A percentile compares a stretch with the other conserved stretches of the same genome.
Evolutionary conservation across 2,888 invertebrate species (phyloP).

Genomic region (Lottia gigantea): DNA sequence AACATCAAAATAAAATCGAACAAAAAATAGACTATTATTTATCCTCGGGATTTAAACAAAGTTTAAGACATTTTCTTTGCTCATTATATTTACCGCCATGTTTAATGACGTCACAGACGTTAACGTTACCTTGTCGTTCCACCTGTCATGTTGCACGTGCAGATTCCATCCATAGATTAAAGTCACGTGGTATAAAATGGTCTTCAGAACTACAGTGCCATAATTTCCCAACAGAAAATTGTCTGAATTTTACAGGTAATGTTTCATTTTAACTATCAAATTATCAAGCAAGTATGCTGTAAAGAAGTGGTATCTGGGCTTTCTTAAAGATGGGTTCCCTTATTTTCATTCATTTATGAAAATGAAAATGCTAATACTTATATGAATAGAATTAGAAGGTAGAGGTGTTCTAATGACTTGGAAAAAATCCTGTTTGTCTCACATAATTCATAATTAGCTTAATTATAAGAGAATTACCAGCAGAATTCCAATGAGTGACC

Average conservation of each 20-base stretch:
- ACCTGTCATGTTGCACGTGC: not conserved
- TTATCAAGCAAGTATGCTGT: too few relatives aligned
- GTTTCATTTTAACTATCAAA: too few relatives aligned
- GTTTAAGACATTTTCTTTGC: not conserved
- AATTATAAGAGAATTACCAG: too few relatives aligned
- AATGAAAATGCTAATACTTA: too few relatives aligned
- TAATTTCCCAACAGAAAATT: slow-evolving; percentile 20
- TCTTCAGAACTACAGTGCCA: slow-evolving; percentile 16
- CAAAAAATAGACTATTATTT: not conserved
- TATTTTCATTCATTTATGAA: too few relatives aligned
- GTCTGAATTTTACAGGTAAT: slow-evolving; percentile 14
- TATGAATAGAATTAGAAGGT: too few relatives aligned
- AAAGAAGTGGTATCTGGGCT: too few relatives aligned
- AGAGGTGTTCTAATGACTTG: too few relatives aligned
- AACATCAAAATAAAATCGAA: not conserved
- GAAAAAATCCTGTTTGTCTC: too few relatives aligned
- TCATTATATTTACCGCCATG: slow-evolving; percentile 5
- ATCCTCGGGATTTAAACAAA: not conserved
- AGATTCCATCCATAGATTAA: not conserved
- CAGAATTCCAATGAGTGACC: too few relatives aligned
- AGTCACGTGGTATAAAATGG: slow-evolving; percentile 4
- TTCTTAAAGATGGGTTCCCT: too few relatives aligned
- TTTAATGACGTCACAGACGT: not conserved
- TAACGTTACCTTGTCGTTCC: not conserved
- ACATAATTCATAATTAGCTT: too few relatives aligned